Base-by-base conservation (phyloP, 2,113 vertebrate species). In the Litocranius walleri region DNA sequence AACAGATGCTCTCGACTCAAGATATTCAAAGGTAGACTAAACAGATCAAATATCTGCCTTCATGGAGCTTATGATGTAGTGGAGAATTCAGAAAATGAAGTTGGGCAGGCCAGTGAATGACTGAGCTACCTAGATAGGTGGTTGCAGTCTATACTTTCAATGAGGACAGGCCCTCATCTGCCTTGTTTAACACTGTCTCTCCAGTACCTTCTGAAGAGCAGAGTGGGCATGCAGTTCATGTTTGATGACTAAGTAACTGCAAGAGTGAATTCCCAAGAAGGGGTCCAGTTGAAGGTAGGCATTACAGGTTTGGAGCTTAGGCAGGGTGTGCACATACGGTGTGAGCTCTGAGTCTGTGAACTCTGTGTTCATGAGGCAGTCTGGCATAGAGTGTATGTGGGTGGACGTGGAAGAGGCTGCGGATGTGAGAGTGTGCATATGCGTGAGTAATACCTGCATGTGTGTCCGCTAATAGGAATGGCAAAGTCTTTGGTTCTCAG, bases 311-410 rank as follows among this genome's bases (percentile, higher is more conserved):
- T 62, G 52, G 10, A 25, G 19, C 21, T 83, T 74, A 62, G 48
- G 17, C 19, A 71, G 3, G 50, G 27, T 71, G 48, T 21, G 27
- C 10, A 81, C 71, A 25, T 16, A 3, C 0, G 0, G 3, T 1
- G 12, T 6, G 19, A 43, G 5, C 5, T 45, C 16, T 43, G 12
- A 3, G 7, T 81, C 45, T 15, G 45, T 29, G 48, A 50, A 56
- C 45, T 36, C 54, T 87, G 43, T 54, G 48, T 45, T 50, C 15
- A 62, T 3, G 8, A n/a, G 48, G 59, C 52, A 86, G 25, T 43
- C 43, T 59, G n/a, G 17, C 25, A 36, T 45, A 30, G 90, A 11
- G 5, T 52, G 6, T 11, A 14, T 13, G 23, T 57, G 40, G 43
- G 52, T 67, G 1, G 57, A 45, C 1, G 1, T 17, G 3, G 74